A percentile compares a stretch with the other conserved stretches of the same genome.
Conservation (phyloP, 2,888 invertebrate species). For the Salticus scenicus region DNA sequence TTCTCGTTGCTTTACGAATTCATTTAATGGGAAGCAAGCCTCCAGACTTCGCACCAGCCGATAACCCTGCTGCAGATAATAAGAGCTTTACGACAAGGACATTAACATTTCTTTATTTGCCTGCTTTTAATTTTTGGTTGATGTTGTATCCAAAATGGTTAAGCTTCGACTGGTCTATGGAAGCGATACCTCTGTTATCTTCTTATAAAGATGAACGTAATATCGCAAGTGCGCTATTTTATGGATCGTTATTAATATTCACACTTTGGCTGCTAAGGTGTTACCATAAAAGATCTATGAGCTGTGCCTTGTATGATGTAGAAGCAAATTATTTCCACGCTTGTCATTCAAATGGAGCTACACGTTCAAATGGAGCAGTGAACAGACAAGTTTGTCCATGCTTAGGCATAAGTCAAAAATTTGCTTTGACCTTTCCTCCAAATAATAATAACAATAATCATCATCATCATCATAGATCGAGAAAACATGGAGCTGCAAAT, state of each 20-base stretch:
- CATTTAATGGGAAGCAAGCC: conserved; percentile 83
- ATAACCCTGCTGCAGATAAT: conserved; percentile 96
- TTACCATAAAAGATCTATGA: conserved; percentile 22
- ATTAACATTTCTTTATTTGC: conserved; percentile 93
- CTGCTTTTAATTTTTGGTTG: conserved; percentile 91
- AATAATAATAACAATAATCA: conserved; percentile 18
- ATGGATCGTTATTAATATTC: conserved; percentile 32
- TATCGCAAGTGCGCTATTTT: conserved; percentile 80
- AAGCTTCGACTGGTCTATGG: conserved; percentile 99
- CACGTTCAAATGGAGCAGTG: neutral
- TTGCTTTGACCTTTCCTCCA: conserved; percentile 16
- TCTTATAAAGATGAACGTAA: conserved; percentile 87
- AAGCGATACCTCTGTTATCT: conserved; percentile 90
- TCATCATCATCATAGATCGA: conserved; percentile 23
- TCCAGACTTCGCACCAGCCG: conserved; percentile 92
- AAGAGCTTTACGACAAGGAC: conserved; percentile 86
- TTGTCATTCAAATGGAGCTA: neutral
- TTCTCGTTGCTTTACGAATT: conserved; percentile 85
- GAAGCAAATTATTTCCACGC: neutral
- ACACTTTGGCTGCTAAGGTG: conserved; percentile 33
- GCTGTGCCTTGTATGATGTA: conserved; percentile 28
- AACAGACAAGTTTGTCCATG: conserved; percentile 48
- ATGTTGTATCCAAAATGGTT: conserved; percentile 89
- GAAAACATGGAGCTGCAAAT: conserved; percentile 19
- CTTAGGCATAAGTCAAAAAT: conserved; percentile 27